Base-by-base conservation (phyloP, 2,888 invertebrate genomes). In the Hyalella azteca region DNA sequence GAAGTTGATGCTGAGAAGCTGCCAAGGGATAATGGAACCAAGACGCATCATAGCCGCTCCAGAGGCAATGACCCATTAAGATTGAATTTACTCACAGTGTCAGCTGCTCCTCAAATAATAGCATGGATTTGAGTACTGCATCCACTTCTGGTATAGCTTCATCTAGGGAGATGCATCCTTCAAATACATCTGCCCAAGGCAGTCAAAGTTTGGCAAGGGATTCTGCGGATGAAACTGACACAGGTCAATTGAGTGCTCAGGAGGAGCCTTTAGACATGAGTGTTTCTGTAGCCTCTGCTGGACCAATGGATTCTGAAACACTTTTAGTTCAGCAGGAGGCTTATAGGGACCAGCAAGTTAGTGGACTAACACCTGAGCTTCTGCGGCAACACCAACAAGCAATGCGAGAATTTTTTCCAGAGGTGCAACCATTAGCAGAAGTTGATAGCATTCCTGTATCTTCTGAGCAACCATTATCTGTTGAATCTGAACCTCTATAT, bases 331-430 rank as follows among this genome's bases (percentile, higher is more conserved):
- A 36, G 29, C 29, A 66, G 36, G 66, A 66, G 66, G 32, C 66
- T 15, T 45, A 11, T 45, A 45, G 66, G n/a, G 66, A 36, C n/a
- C 36, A 66, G n/a, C 2, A 66, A 36, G 11, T 11, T 11, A 15
- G 45, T 36, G 36, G 29, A 22, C 36, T 39, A 11, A n/a, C 7
- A 2, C 7, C n/a, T 5, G 36, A 66, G 19, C 11, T 19, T 5
- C 36, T 66, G 7, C 66, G 36, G 36, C 36, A 66, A n/a, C 66
- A 66, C 7, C 66, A 66, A 15, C 29, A 66, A 36, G 36, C 66
- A 32, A 66, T 66, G 66, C 66, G 36, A 19, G 36, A 32, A 66
- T 66, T 66, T 19, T 66, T 66, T 66, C 66, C 66, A 9, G 29
- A 11, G 5, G 36, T 66, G 7, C 66, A 36, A 19, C 26, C 32